A percentile compares a stretch with the other conserved stretches of the same genome.
These are phyloP conservation scores for Calameuta idolon DNA, from an alignment of 2,888 invertebrate genomes.

Conservation along the genomic window DNA sequence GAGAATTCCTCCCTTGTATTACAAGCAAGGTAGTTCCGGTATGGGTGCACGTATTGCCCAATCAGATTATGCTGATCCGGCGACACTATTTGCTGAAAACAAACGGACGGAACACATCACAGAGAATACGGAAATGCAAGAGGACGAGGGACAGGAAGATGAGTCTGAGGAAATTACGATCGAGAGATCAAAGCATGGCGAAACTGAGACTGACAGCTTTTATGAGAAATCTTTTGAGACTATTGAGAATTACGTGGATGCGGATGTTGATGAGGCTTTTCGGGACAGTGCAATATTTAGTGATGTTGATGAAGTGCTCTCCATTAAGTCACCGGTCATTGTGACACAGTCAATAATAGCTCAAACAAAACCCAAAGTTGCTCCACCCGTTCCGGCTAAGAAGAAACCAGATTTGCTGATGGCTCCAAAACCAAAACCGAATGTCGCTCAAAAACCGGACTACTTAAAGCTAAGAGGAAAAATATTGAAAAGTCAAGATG, in stretches of 20 bases:
- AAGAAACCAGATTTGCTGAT: conserved; percentile 31
- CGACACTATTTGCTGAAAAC: conserved; percentile 72
- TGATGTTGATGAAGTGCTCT: conserved; percentile 74
- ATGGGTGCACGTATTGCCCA: conserved; percentile 90
- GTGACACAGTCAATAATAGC: not conserved
- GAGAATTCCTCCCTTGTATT: conserved; percentile 60
- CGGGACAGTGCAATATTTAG: conserved; percentile 88
- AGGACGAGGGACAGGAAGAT: conserved; percentile 22
- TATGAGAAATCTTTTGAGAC: conserved; percentile 83
- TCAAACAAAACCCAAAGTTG: conserved; percentile 35
- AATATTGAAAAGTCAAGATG: conserved; percentile 1
- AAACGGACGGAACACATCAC: conserved; percentile 28
- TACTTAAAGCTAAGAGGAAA: conserved; percentile 43
- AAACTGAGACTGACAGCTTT: conserved; percentile 75
- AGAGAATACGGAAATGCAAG: conserved; percentile 10
- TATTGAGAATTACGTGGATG: conserved; percentile 77
- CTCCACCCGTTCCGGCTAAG: conserved; percentile 55
- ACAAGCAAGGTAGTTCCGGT: conserved; percentile 84
- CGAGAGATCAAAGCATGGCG: conserved; percentile 27
- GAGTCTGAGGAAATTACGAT: not conserved
- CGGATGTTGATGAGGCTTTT: conserved; percentile 75
- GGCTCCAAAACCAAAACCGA: conserved; percentile 41
- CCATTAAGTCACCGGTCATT: conserved; percentile 22
- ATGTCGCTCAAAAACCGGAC: conserved; percentile 53
- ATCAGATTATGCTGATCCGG: conserved; percentile 87